Conservation (phyloP, 1,140 invertebrate species). For the Contarinia nasturtii region DNA sequence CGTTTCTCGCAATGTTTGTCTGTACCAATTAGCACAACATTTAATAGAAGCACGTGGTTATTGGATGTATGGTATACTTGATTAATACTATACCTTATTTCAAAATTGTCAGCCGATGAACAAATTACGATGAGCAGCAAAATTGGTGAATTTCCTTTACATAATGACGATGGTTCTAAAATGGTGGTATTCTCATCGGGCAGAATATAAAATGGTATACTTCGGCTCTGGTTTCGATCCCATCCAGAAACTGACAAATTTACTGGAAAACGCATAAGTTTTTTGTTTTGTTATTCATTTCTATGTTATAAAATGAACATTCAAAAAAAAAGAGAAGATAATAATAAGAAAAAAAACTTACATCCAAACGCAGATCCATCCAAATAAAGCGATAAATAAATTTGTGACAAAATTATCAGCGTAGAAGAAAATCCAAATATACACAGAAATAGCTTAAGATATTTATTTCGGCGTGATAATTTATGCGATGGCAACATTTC, state of each 20-base stretch:
- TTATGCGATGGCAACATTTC: too few relatives aligned
- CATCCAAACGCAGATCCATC: too few relatives aligned
- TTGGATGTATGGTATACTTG: background rate
- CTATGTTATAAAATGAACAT: too few relatives aligned
- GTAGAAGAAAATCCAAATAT: too few relatives aligned
- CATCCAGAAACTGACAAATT: conserved; percentile 32
- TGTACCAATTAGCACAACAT: conserved; percentile 1
- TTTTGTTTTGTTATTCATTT: too few relatives aligned
- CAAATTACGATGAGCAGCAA: conserved; percentile 55
- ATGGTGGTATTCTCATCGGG: conserved; percentile 46
- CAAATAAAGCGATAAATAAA: too few relatives aligned
- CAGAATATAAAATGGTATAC: conserved; percentile 46
- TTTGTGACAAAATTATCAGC: too few relatives aligned
- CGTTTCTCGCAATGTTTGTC: conserved; percentile 55
- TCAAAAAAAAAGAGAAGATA: too few relatives aligned
- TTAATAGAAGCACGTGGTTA: background rate
- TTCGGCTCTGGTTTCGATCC: conserved; percentile 48
- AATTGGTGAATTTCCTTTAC: conserved; percentile 23
- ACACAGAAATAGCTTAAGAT: too few relatives aligned
- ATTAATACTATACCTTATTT: conserved; percentile 26
- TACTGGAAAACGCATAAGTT: too few relatives aligned
- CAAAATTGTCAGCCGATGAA: conserved; percentile 46
- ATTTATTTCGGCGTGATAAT: too few relatives aligned
- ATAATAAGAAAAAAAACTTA: too few relatives aligned
- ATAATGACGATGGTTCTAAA: conserved; percentile 38